Conservation (phyloP, 2,888 invertebrate species). For the Rhagophthalmus giganteus region DNA sequence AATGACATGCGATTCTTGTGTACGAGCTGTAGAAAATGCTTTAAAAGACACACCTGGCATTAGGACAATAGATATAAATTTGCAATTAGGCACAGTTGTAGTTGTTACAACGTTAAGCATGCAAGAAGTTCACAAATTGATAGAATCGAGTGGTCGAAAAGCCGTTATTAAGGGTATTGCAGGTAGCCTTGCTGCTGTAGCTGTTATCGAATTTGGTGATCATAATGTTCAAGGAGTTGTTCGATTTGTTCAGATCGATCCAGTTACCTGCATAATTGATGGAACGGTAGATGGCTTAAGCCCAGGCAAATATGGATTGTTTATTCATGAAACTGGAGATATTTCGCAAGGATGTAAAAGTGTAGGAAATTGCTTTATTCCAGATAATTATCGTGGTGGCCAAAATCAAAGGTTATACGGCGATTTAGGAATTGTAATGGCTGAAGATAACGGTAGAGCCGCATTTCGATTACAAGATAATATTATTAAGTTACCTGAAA, state of each 20-base stretch:
- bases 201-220: slow-evolving; percentile 64
- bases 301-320: slow-evolving; percentile 64
- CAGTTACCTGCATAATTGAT: slow-evolving; percentile 71
- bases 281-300: slow-evolving; percentile 81
- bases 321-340: slow-evolving; percentile 75
- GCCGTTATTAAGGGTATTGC: slow-evolving; percentile 82
- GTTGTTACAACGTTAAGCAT: slow-evolving; percentile 69
- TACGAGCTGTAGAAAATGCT: slow-evolving; percentile 55
- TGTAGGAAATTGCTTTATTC: slow-evolving; percentile 67
- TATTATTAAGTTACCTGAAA: slow-evolving; percentile 68
- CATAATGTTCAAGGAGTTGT: slow-evolving; percentile 70
- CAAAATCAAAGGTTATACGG: slow-evolving; percentile 62
- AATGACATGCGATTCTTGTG: slow-evolving; percentile 63
- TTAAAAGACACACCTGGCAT: slow-evolving; percentile 57
- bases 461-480: slow-evolving; percentile 66
- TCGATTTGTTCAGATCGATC: slow-evolving; percentile 68
- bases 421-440: slow-evolving; percentile 67
- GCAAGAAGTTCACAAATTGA: slow-evolving; percentile 58
- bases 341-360: slow-evolving; percentile 64
- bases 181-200: slow-evolving; percentile 70
- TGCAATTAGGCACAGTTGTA: slow-evolving; percentile 68
- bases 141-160: slow-evolving; percentile 65
- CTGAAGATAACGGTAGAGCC: slow-evolving; percentile 65
- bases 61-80: slow-evolving; percentile 57
- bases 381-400: slow-evolving; percentile 49